Conservation (phyloP, 2,113 vertebrate genomes). For the Girardinichthys multiradiatus region DNA sequence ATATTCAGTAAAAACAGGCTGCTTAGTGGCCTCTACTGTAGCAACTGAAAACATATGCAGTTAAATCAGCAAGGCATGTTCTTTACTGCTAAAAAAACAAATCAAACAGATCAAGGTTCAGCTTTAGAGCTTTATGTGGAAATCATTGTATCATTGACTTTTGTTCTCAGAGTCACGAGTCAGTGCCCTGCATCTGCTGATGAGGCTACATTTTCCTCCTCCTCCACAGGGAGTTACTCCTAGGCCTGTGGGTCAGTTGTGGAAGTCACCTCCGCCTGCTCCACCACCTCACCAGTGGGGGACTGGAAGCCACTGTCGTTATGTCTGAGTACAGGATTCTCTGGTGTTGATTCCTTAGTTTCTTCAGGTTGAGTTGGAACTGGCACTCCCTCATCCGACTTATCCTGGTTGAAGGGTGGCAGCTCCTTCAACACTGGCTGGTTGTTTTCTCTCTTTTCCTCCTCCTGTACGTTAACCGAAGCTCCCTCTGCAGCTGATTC, state of each 20-base stretch:
- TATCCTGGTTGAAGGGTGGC: neutral
- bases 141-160: conserved; percentile 33
- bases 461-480: neutral
- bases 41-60: neutral
- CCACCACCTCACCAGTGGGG: conserved; percentile 14
- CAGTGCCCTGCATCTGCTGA: conserved; percentile 7
- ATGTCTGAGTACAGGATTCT: conserved; percentile 12
- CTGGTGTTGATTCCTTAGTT: neutral
- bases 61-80: neutral
- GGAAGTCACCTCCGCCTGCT: neutral
- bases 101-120: neutral
- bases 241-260: neutral
- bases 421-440: neutral
- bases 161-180: conserved; percentile 74
- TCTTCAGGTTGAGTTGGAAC: neutral
- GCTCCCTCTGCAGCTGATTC: neutral
- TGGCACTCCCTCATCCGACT: neutral
- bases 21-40: neutral
- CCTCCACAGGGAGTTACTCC: neutral
- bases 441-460: neutral
- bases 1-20: neutral
- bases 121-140: neutral
- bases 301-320: conserved; percentile 57
- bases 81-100: neutral
- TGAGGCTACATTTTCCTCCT: conserved; percentile 11